A percentile compares a stretch with the other conserved stretches of the same genome.
Conservation (phyloP, 1,140 invertebrate genomes). For the Vanessa tameamea region DNA sequence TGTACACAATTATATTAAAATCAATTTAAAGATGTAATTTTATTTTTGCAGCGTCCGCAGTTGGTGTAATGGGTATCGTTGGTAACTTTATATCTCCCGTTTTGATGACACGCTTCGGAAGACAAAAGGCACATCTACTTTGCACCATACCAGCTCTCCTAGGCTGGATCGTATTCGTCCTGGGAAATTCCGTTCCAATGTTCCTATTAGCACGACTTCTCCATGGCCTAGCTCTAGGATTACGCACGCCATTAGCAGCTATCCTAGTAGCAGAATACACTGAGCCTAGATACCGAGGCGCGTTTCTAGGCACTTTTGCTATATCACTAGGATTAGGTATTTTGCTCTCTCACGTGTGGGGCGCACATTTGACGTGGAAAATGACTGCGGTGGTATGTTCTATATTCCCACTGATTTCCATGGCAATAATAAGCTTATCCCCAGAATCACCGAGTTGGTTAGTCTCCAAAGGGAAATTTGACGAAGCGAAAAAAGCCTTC, state of each 20-base stretch:
- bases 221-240: slow-evolving; percentile 66
- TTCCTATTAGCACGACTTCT: slow-evolving; percentile 66
- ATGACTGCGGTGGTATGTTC: slow-evolving; percentile 66
- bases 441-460: slow-evolving; percentile 74
- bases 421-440: slow-evolving; percentile 70
- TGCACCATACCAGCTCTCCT: slow-evolving; percentile 66
- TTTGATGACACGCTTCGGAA: slow-evolving; percentile 66
- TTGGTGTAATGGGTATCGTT: slow-evolving; percentile 71
- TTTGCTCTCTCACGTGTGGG: slow-evolving; percentile 68
- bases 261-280: slow-evolving; percentile 74
- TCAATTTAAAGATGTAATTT: slow-evolving; percentile 15
- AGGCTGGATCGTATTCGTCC: slow-evolving; percentile 68
- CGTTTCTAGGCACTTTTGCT: slow-evolving; percentile 71
- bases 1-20: background rate
- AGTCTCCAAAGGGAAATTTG: slow-evolving; percentile 66
- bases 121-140: slow-evolving; percentile 69
- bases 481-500: slow-evolving; percentile 68
- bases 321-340: slow-evolving; percentile 72
- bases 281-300: slow-evolving; percentile 70
- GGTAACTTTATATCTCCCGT: slow-evolving; percentile 73
- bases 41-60: slow-evolving; percentile 63
- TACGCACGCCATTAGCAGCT: slow-evolving; percentile 68
- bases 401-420: slow-evolving; percentile 64
- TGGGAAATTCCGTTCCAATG: slow-evolving; percentile 61
- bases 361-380: slow-evolving; percentile 71